A percentile compares a stretch with the other conserved stretches of the same genome.
These are phyloP conservation scores for Rhinichthys osculus DNA, from an alignment of 2,797 vertebrate genomes.

Conservation along the genomic window DNA sequence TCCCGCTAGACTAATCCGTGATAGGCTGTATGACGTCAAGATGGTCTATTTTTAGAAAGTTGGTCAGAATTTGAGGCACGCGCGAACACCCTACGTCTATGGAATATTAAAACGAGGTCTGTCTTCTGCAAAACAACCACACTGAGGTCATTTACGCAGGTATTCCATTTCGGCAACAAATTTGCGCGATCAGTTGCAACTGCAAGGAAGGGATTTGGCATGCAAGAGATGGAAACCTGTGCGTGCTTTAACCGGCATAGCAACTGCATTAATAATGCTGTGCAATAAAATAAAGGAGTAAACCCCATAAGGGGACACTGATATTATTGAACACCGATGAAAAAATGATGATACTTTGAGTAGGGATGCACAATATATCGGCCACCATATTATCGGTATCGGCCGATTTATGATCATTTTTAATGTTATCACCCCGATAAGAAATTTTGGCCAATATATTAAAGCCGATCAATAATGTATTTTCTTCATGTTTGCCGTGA, in stretches of 20 bases:
- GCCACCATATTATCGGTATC: too few species aligned
- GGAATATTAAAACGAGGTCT: conserved; percentile 63
- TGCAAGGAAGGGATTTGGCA: not conserved
- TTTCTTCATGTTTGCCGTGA: too few species aligned
- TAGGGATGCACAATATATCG: too few species aligned
- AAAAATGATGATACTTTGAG: conserved; percentile 5
- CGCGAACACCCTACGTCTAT: conserved; percentile 63
- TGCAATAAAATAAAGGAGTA: not conserved
- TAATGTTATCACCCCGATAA: too few species aligned
- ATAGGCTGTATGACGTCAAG: conserved; percentile 79
- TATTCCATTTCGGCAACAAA: not conserved
- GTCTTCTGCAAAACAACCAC: conserved; percentile 34
- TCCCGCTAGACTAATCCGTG: conserved; percentile 68
- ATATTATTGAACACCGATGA: not conserved
- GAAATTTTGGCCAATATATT: too few species aligned
- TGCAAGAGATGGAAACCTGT: not conserved
- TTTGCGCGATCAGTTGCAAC: not conserved
- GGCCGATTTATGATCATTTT: too few species aligned
- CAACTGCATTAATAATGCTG: not conserved
- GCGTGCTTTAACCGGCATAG: not conserved
- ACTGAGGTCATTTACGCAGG: conserved; percentile 6
- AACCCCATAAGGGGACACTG: not conserved
- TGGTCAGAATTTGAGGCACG: conserved; percentile 73
- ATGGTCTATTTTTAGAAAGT: conserved; percentile 81
- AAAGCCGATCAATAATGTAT: too few species aligned